Evolutionary conservation across 2,113 vertebrate genomes (phyloP).

Genomic region (Mustela nigripes): DNA sequence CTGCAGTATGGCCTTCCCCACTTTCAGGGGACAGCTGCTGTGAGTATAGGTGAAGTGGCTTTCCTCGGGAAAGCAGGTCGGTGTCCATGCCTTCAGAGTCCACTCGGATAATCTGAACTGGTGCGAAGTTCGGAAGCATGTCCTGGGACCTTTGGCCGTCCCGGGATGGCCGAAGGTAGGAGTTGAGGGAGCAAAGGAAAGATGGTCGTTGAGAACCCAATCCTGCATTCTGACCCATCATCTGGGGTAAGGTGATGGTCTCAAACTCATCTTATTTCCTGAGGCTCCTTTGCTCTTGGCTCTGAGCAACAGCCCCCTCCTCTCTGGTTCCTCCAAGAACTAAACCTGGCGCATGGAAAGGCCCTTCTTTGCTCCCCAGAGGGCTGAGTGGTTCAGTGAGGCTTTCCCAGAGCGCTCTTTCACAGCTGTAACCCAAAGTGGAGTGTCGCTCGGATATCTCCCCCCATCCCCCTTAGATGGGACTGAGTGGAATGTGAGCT

Average conservation of each 20-base stretch:
- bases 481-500: slow-evolving; percentile 17
- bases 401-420: neutral
- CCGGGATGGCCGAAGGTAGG: neutral
- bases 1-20: neutral
- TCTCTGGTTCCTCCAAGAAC: neutral
- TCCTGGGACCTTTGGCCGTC: neutral
- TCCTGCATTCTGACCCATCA: neutral
- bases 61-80: neutral
- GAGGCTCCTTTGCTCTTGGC: neutral
- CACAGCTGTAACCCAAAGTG: neutral
- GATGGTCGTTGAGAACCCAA: neutral
- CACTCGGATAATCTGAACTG: neutral
- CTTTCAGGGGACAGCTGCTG: rapidly evolving
- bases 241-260: neutral
- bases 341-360: neutral
- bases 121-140: neutral
- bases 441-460: neutral
- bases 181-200: neutral
- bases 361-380: neutral
- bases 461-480: neutral
- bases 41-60: neutral
- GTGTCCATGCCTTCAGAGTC: neutral
- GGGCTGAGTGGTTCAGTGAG: slow-evolving; percentile 11
- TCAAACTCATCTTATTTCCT: slow-evolving; percentile 6
- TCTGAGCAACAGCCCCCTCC: neutral